Conservation (phyloP, 2,888 invertebrate genomes). For the Hirtodrosophila cameraria region DNA sequence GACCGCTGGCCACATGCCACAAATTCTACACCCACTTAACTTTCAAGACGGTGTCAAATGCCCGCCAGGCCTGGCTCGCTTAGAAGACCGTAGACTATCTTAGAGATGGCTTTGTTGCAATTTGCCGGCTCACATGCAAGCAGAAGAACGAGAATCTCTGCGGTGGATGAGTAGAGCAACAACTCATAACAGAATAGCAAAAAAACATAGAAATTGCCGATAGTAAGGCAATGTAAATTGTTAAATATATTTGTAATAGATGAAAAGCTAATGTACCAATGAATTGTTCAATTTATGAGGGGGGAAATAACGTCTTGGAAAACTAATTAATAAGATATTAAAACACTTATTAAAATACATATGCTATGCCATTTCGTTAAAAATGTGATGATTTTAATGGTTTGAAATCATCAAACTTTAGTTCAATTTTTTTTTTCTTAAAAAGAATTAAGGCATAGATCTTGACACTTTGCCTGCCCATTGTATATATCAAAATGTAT, state of each 20-base stretch:
- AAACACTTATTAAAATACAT: background rate
- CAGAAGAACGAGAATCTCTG: background rate
- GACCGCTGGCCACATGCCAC: conserved; percentile 63
- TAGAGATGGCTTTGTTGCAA: conserved; percentile 68
- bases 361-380: too few species aligned
- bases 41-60: conserved; percentile 79
- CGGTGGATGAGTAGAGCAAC: too few species aligned
- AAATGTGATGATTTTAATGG: too few species aligned
- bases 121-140: conserved; percentile 57
- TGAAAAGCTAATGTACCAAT: background rate
- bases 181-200: background rate
- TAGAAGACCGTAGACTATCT: conserved; percentile 7
- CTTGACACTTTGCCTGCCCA: too few species aligned
- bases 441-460: too few species aligned
- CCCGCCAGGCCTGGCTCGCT: conserved; percentile 59
- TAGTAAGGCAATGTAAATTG: background rate
- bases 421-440: too few species aligned
- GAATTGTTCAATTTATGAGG: conserved; percentile 1
- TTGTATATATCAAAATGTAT: too few species aligned
- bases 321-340: background rate
- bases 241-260: background rate
- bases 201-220: background rate
- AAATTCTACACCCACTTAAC: conserved; percentile 76
- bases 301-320: background rate
- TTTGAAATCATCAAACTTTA: too few species aligned